Evolutionary conservation across 2,888 invertebrate species (phyloP).

Genomic region (Melanargia galathea): DNA sequence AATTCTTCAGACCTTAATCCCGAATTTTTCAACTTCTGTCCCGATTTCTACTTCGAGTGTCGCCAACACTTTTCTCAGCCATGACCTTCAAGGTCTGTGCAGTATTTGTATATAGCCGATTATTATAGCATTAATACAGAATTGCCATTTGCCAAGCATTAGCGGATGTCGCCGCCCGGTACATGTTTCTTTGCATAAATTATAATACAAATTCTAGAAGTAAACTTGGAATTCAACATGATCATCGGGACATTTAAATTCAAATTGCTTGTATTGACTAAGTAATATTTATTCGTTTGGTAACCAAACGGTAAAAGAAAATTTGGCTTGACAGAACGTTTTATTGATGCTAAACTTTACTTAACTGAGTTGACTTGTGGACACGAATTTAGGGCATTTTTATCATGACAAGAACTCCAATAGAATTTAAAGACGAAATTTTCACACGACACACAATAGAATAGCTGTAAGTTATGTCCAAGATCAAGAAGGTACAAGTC

Average conservation of each 20-base stretch:
- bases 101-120: conserved; percentile 56
- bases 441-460: too few species aligned
- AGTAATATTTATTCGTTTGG: conserved; percentile 29
- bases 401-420: not conserved
- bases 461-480: too few species aligned
- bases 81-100: conserved; percentile 56
- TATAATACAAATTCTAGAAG: conserved; percentile 46
- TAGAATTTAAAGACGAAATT: too few species aligned
- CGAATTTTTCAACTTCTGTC: not conserved
- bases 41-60: conserved; percentile 5
- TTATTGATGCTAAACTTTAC: conserved; percentile 6
- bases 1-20: not conserved
- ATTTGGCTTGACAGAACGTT: conserved; percentile 19
- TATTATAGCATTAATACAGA: conserved; percentile 62
- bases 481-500: too few species aligned
- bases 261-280: conserved; percentile 33
- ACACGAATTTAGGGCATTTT: not conserved
- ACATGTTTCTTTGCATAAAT: conserved; percentile 76
- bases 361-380: not conserved
- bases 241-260: conserved; percentile 34
- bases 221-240: conserved; percentile 33
- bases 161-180: conserved; percentile 69
- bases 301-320: conserved; percentile 19
- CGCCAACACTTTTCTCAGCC: conserved; percentile 45
- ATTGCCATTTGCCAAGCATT: conserved; percentile 64